Conservation (phyloP, 2,888 invertebrate species). For the Smittia aterrima region DNA sequence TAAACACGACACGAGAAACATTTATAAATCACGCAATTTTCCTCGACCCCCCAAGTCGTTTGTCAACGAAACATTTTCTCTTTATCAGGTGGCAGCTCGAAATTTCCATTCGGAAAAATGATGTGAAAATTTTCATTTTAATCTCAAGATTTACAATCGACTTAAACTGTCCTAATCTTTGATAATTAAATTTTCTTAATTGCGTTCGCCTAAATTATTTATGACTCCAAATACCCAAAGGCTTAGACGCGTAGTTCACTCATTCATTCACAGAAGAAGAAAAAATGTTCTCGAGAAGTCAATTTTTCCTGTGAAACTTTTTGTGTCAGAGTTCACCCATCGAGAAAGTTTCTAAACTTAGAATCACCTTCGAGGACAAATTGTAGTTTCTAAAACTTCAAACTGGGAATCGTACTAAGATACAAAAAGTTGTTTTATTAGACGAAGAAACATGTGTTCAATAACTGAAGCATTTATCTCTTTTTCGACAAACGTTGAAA, state of each 20-base stretch:
- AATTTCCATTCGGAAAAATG: neutral
- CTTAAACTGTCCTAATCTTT: conserved; percentile 14
- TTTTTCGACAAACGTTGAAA: neutral
- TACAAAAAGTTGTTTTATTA: too few relatives aligned
- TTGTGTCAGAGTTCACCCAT: too few relatives aligned
- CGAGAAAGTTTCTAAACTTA: too few relatives aligned
- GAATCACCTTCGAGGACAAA: too few relatives aligned
- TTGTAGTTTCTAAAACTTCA: too few relatives aligned
- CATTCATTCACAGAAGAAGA: neutral
- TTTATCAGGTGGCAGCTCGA: conserved; percentile 1
- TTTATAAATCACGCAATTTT: neutral
- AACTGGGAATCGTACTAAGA: too few relatives aligned
- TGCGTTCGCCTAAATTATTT: conserved; percentile 27
- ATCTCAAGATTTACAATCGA: neutral
- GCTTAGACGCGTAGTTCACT: neutral
- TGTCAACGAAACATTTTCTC: neutral
- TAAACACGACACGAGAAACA: too few relatives aligned
- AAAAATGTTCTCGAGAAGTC: too few relatives aligned
- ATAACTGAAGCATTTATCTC: neutral
- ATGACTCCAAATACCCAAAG: conserved; percentile 20
- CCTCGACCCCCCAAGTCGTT: conserved; percentile 2
- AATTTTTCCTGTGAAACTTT: too few relatives aligned
- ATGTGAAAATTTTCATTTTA: neutral
- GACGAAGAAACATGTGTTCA: neutral
- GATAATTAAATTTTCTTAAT: conserved; percentile 28